Base-by-base conservation (phyloP, 2,888 invertebrate species). In the Lutraria lutraria region DNA sequence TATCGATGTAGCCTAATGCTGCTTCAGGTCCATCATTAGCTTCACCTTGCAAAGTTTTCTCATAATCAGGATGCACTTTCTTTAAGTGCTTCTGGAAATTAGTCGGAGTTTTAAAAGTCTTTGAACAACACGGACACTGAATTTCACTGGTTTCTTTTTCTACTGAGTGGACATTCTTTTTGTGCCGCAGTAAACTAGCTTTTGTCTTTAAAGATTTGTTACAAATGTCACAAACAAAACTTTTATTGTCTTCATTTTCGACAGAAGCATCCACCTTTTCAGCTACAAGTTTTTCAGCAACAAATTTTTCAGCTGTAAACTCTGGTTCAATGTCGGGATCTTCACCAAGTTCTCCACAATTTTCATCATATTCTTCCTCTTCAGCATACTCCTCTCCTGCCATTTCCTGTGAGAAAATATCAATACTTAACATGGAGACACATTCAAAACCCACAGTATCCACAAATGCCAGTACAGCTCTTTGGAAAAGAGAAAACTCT, bases 211-310 rank as follows among this genome's bases (percentile, higher is more conserved):
- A 91, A 31, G 80, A 72, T 87, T 92, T 92, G 34, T 86, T 85
- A 91, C 92, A 92, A 1, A 92, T 87, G 53, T 88, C 86, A 89
- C 92, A 92, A 29, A 85, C 81, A 53, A 25, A 82, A 43, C 53
- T 86, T 53, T 83, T 83, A 34, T 76, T 72, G 8, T 82, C 54
- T 56, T 87, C 86, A 15, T 52, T 79, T 31, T 43, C 56, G 10
- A 21, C 29, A 63, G 53, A 29, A 43, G 53, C 19, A 54, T 60
- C 80, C 21, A 88, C 15, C 76, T 88, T 89, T 72, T 89, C 88
- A 10, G 89, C 88, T 0, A 86, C 79, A 16, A 87, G 76, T 85
- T 80, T 79, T 83, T 89, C 89, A 34, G 87, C 84, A 21, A 76
- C 86, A 76, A 89, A 72, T 72, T 85, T 89, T 82, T 92, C 90